Evolutionary conservation across 2,888 invertebrate species (phyloP), one percentile per base, ranked within the genome.

Genomic region (Orthosia gracilis): DNA sequence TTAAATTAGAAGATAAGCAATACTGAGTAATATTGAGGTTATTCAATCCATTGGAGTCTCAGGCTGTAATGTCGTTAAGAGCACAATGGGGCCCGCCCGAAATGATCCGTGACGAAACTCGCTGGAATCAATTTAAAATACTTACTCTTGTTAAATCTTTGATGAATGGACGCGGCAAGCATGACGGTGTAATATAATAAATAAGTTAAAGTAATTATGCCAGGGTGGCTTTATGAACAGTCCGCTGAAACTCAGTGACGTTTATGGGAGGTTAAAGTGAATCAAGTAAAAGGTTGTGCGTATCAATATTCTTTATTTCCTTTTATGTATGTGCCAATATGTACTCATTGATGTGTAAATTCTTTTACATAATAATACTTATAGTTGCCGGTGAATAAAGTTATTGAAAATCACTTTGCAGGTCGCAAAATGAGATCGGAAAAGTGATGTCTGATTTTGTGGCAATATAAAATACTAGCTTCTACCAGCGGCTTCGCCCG

Each of bases 51-150:
- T 89, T 87, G 88, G 89, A 88, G 86, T 87, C 84, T 85, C 84
- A 80, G 83, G 89, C 88, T 90, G 91, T 93, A 93, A 94, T 92
- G 89, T 93, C 93, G 93, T 94, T 94, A 94, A 89, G 87, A 86
- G 89, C 80, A 93, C 92, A 93, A 94, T 92, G 89, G 89, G 85
- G 89, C 85, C 79, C 74, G 63, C 63, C 86, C 88, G 90, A 94
- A 94, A 94, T 93, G 93, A 93, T 92, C 94, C 94, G 93, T 92
- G 91, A 91, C 93, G 92, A 93, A 93, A 91, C 91, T 92, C 92
- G 66, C 90, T 88, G 89, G 92, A 93, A 94, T 95, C 93, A 92
- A 94, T 94, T 95, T 94, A 92, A 94, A 94, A 94, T 93, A 93
- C 90, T 89, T 90, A 92, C 91, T 90, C 90, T 91, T 90, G 92